Percentiles rank a stretch among this genome's conserved stretches.
Evolutionary conservation across 2,888 invertebrate species (phyloP).

Genomic region (Acronicta psi): DNA sequence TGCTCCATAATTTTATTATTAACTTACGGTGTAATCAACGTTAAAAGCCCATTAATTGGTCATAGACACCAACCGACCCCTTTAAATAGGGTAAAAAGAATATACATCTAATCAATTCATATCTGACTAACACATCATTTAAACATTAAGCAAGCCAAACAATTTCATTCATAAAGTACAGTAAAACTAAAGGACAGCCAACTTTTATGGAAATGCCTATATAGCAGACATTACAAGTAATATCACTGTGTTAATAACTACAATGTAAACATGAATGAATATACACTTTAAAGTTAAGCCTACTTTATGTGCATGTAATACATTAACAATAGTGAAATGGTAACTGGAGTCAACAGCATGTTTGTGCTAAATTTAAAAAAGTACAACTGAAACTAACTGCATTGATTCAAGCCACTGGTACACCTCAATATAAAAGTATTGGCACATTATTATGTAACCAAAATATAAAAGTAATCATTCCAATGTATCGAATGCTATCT

Average conservation of each 20-base stretch:
- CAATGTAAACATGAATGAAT: constrained; percentile 56
- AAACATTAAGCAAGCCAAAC: constrained; percentile 45
- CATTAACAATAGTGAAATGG: constrained; percentile 73
- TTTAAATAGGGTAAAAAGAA: constrained; percentile 49
- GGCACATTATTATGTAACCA: constrained; percentile 49
- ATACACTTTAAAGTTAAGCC: constrained; percentile 63
- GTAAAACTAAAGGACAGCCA: constrained; percentile 54
- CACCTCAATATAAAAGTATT: constrained; percentile 32
- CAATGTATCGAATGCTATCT: constrained; percentile 10
- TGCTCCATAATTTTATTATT: constrained; percentile 32
- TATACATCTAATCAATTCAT: constrained; percentile 52
- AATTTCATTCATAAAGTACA: constrained; percentile 43
- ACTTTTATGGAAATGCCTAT: constrained; percentile 53
- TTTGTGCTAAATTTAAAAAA: constrained; percentile 51
- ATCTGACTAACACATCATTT: constrained; percentile 47
- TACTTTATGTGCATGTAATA: constrained; percentile 64
- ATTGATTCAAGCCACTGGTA: constrained; percentile 23
- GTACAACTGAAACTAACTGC: constrained; percentile 36
- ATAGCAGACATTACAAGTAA: constrained; percentile 71
- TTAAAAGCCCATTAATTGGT: constrained; percentile 35
- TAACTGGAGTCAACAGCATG: constrained; percentile 71
- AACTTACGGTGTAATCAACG: constrained; percentile 43
- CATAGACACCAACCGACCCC: constrained; percentile 44
- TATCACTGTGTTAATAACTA: constrained; percentile 78
- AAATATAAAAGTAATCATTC: constrained; percentile 25